Evolutionary conservation across 2,113 vertebrate genomes (phyloP).

Genomic region (Hypomesus transpacificus): DNA sequence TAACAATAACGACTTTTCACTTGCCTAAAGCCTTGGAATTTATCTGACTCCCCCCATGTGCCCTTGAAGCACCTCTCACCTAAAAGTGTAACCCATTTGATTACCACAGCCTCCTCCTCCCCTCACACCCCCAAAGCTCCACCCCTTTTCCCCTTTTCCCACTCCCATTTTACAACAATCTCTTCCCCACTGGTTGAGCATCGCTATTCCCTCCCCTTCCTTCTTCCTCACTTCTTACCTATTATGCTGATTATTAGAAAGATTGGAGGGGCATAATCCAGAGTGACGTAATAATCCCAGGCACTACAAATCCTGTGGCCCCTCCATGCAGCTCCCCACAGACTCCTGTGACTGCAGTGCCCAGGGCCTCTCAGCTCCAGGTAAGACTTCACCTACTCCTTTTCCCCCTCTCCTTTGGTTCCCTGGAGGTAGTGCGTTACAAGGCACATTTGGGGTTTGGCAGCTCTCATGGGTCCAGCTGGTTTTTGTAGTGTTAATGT

Average conservation of each 20-base stretch:
- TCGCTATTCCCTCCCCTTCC: not conserved
- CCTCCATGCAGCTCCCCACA: slow-evolving; percentile 42
- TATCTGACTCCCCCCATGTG: slow-evolving; percentile 11
- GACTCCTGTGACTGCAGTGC: slow-evolving; percentile 35
- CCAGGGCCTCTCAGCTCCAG: slow-evolving; percentile 39
- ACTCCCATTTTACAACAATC: not conserved
- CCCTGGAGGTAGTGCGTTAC: not conserved
- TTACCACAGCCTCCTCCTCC: no score
- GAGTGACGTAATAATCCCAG: slow-evolving; percentile 85
- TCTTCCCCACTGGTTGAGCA: slow-evolving; percentile 20
- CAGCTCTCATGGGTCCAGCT: not conserved
- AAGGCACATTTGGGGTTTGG: not conserved
- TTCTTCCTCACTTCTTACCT: slow-evolving; percentile 11
- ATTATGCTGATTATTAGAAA: slow-evolving; percentile 73
- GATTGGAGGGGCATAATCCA: slow-evolving; percentile 77
- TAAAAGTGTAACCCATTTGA: not conserved
- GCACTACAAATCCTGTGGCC: slow-evolving; percentile 72
- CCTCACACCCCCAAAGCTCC: not conserved
- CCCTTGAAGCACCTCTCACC: not conserved
- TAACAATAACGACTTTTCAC: slow-evolving; percentile 40
- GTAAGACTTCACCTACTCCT: slow-evolving; percentile 46
- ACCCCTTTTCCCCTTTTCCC: not conserved
- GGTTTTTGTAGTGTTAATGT: no score
- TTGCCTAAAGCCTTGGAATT: slow-evolving; percentile 39
- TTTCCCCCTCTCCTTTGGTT: not conserved